Conservation (phyloP, 2,113 vertebrate genomes). For the Gulo gulo region DNA sequence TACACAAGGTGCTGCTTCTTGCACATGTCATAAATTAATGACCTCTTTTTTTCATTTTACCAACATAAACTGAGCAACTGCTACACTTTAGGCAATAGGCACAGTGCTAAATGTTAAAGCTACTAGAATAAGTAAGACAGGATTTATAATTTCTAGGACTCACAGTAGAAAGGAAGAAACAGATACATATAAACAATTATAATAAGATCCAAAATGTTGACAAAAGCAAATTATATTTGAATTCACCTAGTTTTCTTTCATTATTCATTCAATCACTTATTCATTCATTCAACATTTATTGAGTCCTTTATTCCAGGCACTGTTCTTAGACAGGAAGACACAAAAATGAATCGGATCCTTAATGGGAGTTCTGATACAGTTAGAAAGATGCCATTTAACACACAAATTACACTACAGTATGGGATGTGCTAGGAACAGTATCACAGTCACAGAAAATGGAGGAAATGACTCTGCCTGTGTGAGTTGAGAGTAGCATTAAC, state of each 20-base stretch:
- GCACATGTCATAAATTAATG: not conserved
- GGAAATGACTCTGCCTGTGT: not conserved
- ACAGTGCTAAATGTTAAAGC: not conserved
- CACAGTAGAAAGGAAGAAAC: not conserved
- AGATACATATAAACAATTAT: not conserved
- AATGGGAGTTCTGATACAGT: not conserved
- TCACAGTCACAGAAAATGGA: not conserved
- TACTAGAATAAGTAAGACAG: not conserved
- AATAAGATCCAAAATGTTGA: not conserved
- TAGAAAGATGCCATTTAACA: not conserved
- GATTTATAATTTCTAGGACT: not conserved
- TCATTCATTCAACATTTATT: not conserved
- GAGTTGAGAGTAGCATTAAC: not conserved
- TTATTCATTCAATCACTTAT: not conserved
- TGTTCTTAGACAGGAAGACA: not conserved
- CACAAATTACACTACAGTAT: not conserved
- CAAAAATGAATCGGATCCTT: not conserved
- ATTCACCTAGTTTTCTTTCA: not conserved
- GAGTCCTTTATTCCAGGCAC: not conserved
- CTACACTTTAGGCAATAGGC: not conserved
- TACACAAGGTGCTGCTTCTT: not conserved
- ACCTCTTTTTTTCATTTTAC: not conserved
- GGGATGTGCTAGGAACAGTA: not conserved
- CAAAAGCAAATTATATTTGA: not conserved
- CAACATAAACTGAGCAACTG: not conserved